Evolutionary conservation across 2,113 vertebrate genomes (phyloP).

Genomic region (Haemorhous mexicanus): DNA sequence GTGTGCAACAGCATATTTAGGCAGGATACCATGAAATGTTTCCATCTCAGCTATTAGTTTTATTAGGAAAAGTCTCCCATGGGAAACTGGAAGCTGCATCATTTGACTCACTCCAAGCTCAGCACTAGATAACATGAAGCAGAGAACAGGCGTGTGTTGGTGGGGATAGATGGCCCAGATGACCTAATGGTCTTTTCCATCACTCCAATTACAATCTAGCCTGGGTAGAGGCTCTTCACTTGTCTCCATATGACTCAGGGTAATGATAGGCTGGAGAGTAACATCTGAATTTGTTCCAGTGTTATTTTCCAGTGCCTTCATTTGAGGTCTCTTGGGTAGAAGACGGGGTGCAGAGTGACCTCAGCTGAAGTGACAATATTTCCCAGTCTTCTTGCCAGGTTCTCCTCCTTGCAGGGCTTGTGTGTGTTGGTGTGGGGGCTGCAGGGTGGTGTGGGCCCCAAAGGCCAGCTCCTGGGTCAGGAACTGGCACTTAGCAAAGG

Average conservation of each 20-base stretch:
- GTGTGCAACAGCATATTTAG: conserved; percentile 29
- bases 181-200: conserved; percentile 65
- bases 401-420: neutral
- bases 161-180: conserved; percentile 35
- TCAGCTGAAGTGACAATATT: conserved; percentile 50
- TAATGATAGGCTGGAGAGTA: conserved; percentile 40
- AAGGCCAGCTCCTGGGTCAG: neutral
- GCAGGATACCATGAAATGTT: conserved; percentile 25
- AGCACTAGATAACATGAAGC: conserved; percentile 47
- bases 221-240: neutral
- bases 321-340: conserved; percentile 21
- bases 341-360: conserved; percentile 20
- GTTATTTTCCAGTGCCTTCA: conserved; percentile 44
- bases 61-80: conserved; percentile 53
- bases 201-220: neutral
- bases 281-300: conserved; percentile 22
- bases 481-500: neutral
- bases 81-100: conserved; percentile 51
- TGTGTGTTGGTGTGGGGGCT: neutral
- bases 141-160: conserved; percentile 14
- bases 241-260: conserved; percentile 42
- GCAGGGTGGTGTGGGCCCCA: neutral
- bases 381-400: conserved; percentile 33
- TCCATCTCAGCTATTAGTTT: conserved; percentile 49
- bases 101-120: conserved; percentile 34